Base-by-base conservation (phyloP, 2,797 vertebrate species). In the Microctenopoma stevenorrisi region DNA sequence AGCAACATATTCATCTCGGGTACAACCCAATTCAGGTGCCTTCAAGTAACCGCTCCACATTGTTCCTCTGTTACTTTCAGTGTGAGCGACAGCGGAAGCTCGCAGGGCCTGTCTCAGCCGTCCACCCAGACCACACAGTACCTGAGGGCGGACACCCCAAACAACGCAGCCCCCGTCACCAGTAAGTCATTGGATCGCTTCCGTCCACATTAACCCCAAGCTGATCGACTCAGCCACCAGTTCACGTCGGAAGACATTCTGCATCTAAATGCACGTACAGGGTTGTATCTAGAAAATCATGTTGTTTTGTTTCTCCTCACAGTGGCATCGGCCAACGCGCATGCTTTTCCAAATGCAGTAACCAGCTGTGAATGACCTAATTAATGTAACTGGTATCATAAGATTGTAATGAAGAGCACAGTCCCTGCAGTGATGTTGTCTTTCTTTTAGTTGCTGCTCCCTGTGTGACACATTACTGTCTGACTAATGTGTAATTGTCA, bases 61-160 rank as follows among this genome's bases (percentile, higher is more conserved):
- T 68, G 1, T 18, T 58, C 52, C 2, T 47, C 2, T 78, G 61
- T 79, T n/a, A 83, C 7, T 76, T 85, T 40, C 92, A 99, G 98
- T 83, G 93, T 96, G 84, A 99, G 97, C 75, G 97, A 97, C 91
- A 98, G 97, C 79, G 96, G 96, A 66, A 98, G 98, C 88, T 99
- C 98, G 0, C 98, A 99, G 91, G 98, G 98, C 11, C 92, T 99
- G 26, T 99, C 98, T 26, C 98, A 99, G 72, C 98, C 98, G 0
- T 99, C 98, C 73, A 99, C 98, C 0, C 98, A 99, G 93, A 99
- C 97, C 0, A 99, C 98, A 0, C 98, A 99, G 92, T 99, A 99
- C 90, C 93, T 99, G 93, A 95, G 98, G 83, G 98, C 98, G 0
- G 98, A 99, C 91, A 99, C 98, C 0, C 98, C 98, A 25, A 99